Evolutionary conservation across 2,888 invertebrate genomes (phyloP).

Genomic region (Acleris sparsana): DNA sequence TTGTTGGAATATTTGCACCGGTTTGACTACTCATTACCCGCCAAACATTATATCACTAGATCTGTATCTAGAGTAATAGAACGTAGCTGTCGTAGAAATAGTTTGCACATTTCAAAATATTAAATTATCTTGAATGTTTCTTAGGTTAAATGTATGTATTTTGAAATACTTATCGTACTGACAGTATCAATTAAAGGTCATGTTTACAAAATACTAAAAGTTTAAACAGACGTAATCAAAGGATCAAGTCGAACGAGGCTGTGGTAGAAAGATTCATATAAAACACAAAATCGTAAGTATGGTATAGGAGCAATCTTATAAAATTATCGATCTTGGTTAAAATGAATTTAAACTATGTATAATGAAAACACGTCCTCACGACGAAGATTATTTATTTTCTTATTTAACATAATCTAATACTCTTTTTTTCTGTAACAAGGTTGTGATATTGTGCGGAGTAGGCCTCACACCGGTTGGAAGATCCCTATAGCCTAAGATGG

Average conservation of each 20-base stretch:
- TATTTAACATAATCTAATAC: no score
- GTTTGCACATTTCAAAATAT: constrained; percentile 2
- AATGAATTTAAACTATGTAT: background rate
- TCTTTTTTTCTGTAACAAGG: no score
- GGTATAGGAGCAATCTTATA: background rate
- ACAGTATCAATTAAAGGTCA: background rate
- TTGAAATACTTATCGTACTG: background rate
- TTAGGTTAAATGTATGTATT: background rate
- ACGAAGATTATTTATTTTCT: no score
- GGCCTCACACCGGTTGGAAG: no score
- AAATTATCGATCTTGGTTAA: background rate
- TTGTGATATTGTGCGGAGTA: no score
- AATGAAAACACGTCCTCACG: no score
- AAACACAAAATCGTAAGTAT: background rate
- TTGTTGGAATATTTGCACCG: constrained; percentile 49
- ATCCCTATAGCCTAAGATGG: background rate
- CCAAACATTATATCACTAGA: constrained; percentile 33
- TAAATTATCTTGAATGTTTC: background rate
- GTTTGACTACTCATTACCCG: constrained; percentile 48
- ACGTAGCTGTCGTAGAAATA: constrained; percentile 2
- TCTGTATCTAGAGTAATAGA: constrained; percentile 25
- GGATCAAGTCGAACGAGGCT: background rate
- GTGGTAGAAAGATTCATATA: background rate
- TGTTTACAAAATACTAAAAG: background rate
- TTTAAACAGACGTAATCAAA: background rate